Evolutionary conservation across 1,140 invertebrate genomes (phyloP).

Genomic region (Drosophila triauraria): DNA sequence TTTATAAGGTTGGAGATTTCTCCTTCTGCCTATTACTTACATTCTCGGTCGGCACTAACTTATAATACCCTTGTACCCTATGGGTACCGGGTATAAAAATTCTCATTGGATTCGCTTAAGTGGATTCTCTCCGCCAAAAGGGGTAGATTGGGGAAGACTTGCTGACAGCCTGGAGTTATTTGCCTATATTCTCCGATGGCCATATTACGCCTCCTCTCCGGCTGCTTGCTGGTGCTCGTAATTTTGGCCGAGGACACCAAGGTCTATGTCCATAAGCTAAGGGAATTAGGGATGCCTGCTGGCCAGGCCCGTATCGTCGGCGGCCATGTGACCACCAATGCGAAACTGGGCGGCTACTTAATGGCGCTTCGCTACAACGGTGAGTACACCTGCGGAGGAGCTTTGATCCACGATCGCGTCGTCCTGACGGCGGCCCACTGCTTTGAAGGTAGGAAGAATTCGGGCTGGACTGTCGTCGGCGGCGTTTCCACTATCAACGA

Average conservation of each 20-base stretch:
- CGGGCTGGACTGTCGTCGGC: conserved; percentile 20
- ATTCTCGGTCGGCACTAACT: too few species aligned
- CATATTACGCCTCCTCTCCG: conserved; percentile 8
- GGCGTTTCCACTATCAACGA: conserved; percentile 45
- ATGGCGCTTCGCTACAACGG: conserved; percentile 36
- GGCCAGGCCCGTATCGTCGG: conserved; percentile 54
- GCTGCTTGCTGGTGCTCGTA: not conserved
- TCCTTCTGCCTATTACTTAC: too few species aligned
- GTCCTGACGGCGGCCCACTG: conserved; percentile 72
- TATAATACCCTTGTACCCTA: too few species aligned
- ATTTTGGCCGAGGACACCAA: not conserved
- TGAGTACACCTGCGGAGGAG: conserved; percentile 59
- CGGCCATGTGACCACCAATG: conserved; percentile 49
- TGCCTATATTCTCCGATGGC: not conserved
- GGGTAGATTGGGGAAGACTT: not conserved
- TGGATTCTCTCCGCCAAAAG: conserved; percentile 20
- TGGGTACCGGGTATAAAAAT: not conserved
- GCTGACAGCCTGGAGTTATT: not conserved
- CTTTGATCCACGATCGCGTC: conserved; percentile 33
- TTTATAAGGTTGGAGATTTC: too few species aligned
- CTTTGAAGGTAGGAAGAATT: not conserved
- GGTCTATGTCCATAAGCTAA: conserved; percentile 10
- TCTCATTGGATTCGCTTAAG: conserved; percentile 32
- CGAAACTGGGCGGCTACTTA: conserved; percentile 57
- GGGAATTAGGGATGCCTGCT: not conserved